A percentile compares a stretch with the other conserved stretches of the same genome.
Evolutionary conservation across 2,888 invertebrate genomes (phyloP).

Genomic region (Nemotelus pantherinus): DNA sequence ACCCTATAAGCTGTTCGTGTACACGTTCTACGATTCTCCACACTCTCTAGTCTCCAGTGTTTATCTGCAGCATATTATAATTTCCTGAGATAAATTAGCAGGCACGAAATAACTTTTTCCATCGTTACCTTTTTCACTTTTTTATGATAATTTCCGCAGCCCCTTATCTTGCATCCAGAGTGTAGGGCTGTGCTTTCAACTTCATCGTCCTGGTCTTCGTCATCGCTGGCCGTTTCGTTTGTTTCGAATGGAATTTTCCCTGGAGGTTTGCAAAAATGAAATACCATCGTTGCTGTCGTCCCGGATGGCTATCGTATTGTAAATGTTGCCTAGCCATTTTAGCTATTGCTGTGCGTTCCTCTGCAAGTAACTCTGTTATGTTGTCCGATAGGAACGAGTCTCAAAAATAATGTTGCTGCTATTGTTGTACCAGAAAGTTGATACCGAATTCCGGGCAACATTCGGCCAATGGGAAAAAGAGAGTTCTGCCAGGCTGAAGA

Average conservation of each 20-base stretch:
- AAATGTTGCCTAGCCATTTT: neutral
- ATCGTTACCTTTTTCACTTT: constrained; percentile 47
- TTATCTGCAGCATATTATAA: constrained; percentile 51
- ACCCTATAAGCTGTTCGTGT: too few species aligned
- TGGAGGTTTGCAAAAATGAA: constrained; percentile 32
- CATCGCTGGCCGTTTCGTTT: too few species aligned
- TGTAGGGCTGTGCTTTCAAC: neutral
- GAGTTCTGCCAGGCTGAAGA: too few species aligned
- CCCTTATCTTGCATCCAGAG: constrained; percentile 36
- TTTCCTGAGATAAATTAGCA: constrained; percentile 51
- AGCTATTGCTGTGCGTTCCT: neutral
- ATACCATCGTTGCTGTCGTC: constrained; percentile 7
- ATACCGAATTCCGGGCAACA: too few species aligned
- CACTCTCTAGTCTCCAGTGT: constrained; percentile 7
- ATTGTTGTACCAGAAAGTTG: too few species aligned
- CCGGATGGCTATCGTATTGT: neutral
- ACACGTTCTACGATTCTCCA: neutral
- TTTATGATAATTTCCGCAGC: constrained; percentile 50
- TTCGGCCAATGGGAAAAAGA: too few species aligned
- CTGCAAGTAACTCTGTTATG: too few species aligned
- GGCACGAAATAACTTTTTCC: constrained; percentile 47
- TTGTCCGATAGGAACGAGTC: too few species aligned
- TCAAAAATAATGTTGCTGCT: too few species aligned
- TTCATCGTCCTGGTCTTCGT: constrained; percentile 35
- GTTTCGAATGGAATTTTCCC: constrained; percentile 45